phyloP scores from a whole-genome alignment of 30 jellyfish, hydroid and myxozoan species.

The Sanderia malayensis region DNA sequence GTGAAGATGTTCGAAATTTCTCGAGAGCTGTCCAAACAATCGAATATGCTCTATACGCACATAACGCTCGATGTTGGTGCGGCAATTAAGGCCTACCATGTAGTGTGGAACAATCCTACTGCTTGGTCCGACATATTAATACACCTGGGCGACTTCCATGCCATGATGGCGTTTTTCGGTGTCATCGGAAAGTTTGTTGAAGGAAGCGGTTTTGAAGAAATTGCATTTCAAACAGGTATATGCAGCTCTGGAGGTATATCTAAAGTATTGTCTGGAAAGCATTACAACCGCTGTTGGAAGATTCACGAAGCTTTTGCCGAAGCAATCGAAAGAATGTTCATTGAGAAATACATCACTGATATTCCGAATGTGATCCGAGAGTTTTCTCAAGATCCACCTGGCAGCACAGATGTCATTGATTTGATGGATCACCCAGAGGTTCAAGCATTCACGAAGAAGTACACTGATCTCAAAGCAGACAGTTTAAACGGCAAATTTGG shows the following conservation, averaged over 20 bases:
- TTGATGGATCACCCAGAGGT: slow-evolving; percentile 9
- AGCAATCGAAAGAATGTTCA: slow-evolving; percentile 13
- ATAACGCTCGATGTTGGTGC: slow-evolving; percentile 50
- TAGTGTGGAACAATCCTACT: slow-evolving; percentile 38
- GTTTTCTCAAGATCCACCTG: slow-evolving; percentile 2
- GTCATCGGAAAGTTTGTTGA: slow-evolving; percentile 3
- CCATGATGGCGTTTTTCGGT: slow-evolving; percentile 10
- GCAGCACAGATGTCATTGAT: slow-evolving; percentile 3
- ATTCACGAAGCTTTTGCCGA: slow-evolving; percentile 10
- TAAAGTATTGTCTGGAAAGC: slow-evolving; percentile 7
- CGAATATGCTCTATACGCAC: slow-evolving; percentile 35
- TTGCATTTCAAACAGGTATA: not conserved
- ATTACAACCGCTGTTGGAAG: slow-evolving; percentile 19
- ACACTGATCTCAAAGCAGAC: not conserved
- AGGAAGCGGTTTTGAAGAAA: slow-evolving; percentile 1
- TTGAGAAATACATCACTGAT: slow-evolving; percentile 6
- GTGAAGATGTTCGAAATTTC: not conserved
- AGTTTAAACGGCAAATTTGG: slow-evolving; percentile 12
- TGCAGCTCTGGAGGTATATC: not conserved
- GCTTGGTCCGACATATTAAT: slow-evolving; percentile 6
- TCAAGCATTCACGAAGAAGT: not conserved
- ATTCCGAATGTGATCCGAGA: not conserved
- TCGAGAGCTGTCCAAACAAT: not conserved
- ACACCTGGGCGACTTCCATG: slow-evolving; percentile 14
- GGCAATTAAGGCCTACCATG: slow-evolving; percentile 43